Evolutionary conservation across 2,797 vertebrate species (phyloP), one percentile per base, ranked within the genome.

Genomic region (Oreonectes daqikongensis): DNA sequence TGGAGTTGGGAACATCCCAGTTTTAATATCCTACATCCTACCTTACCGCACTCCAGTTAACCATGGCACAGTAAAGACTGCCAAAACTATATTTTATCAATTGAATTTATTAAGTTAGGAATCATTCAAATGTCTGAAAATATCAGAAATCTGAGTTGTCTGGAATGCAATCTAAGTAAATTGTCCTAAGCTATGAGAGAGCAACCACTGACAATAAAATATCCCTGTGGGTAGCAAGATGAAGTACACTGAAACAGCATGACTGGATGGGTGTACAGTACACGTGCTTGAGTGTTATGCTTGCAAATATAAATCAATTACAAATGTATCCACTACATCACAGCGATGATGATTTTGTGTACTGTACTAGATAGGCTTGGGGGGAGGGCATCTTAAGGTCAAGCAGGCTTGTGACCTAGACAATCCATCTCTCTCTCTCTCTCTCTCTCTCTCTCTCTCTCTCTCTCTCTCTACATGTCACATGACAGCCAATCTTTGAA

Each of bases 361-460:
- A 50, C 35, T 67, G 64, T 68, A 61, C 38, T 20, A 30, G 17
- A 18, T 28, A n/a, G 30, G 28, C 20, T 75, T 1, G 40, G 66
- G 17, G 61, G 28, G 17, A 4, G 28, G 42, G 20, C 15, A 60
- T 40, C 53, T 69, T 26, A 48, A 52, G 55, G 75, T 77, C 18
- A 42, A 38, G 17, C 4, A 69, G 44, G 38, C 85, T 79, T 78
- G 1, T 64, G 63, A 57, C 75, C 79, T 8, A 89, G 90, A 52
- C 92, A 90, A 77, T 40, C 32, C 77, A 42, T 30, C n/a, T 61
- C 24, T 38, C n/a, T n/a, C n/a, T n/a, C n/a, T n/a, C n/a, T n/a
- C n/a, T n/a, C n/a, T n/a, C 64, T 48, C 28, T 57, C 5, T 28
- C 24, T 28, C 24, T 59, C 55, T 59, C 55, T 59, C 57, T 60